Conservation (phyloP, 2,888 invertebrate species). For the Rhagonycha fulva region DNA sequence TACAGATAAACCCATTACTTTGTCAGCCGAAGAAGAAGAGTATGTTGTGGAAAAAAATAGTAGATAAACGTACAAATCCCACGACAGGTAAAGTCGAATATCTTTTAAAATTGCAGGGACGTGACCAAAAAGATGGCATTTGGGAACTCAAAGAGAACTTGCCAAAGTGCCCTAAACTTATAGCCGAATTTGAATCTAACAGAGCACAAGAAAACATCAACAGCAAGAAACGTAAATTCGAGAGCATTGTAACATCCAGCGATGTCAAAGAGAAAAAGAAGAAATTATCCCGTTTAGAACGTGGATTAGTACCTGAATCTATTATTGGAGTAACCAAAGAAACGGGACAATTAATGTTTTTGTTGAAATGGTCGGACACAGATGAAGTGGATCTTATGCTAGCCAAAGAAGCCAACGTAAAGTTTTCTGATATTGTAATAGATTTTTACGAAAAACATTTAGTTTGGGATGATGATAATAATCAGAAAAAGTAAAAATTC, state of each 20-base stretch:
- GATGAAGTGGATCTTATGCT: neutral
- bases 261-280: neutral
- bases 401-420: neutral
- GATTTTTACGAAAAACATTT: neutral
- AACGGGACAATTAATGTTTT: neutral
- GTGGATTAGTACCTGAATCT: neutral
- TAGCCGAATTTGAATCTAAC: slow-evolving; percentile 80
- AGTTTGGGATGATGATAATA: neutral
- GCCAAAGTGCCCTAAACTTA: slow-evolving; percentile 82
- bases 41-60: slow-evolving; percentile 91
- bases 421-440: neutral
- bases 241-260: neutral
- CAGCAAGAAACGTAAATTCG: neutral
- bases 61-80: slow-evolving; percentile 73
- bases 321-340: neutral
- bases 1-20: too few relatives aligned
- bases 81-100: slow-evolving; percentile 63
- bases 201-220: neutral
- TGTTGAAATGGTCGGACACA: neutral
- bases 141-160: slow-evolving; percentile 91
- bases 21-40: slow-evolving; percentile 11
- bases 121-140: slow-evolving; percentile 86
- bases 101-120: slow-evolving; percentile 73
- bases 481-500: too few relatives aligned
- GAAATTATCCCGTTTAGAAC: neutral